Evolutionary conservation across 2,113 vertebrate genomes (phyloP), one percentile per base, ranked within the genome.

Genomic region (Capreolus pygargus): DNA sequence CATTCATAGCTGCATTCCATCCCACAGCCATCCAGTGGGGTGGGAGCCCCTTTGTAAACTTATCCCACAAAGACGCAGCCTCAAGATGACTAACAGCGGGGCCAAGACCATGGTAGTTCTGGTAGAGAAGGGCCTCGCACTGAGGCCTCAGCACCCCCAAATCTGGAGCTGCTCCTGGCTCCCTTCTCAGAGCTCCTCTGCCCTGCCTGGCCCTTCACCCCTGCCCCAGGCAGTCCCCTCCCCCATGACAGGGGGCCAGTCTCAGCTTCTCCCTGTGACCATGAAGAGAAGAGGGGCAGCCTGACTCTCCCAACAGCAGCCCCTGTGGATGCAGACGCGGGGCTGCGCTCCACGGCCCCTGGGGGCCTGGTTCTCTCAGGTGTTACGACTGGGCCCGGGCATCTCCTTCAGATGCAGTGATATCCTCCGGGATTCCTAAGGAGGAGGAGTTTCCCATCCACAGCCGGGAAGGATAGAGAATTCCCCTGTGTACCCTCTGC

Each of bases 281-380:
- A 23, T 36, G 52, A 54, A 9, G 30, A 61, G 28, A 39, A 17
- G 21, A 13, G 1, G 6, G 19, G 3, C 5, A 15, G 6, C 50
- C 21, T 19, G 39, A 4, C 39, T 33, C 5, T 19, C n/a, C 3
- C 14, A 25, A 1, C 5, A 30, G 36, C 30, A 28, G 25, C 2
- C 36, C 28, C 39, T 64, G 61, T 23, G 4, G 3, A 45, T 2
- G 10, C 70, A 1, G n/a, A 12, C 14, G 3, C 19, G 21, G 30
- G 16, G 28, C 10, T 9, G 47, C 8, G 1, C 43, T 17, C 50
- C 0, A 0, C 0, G 2, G 45, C 39, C 1, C 0, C 28, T 13
- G 7, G 4, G 14, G 17, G 3, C 43, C 27, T 23, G 28, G 7
- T 64, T 61, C 58, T 83, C n/a, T 70, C 3, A 54, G 10, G 2